Conservation (phyloP, 2,113 vertebrate genomes). For the Cacatua alba region DNA sequence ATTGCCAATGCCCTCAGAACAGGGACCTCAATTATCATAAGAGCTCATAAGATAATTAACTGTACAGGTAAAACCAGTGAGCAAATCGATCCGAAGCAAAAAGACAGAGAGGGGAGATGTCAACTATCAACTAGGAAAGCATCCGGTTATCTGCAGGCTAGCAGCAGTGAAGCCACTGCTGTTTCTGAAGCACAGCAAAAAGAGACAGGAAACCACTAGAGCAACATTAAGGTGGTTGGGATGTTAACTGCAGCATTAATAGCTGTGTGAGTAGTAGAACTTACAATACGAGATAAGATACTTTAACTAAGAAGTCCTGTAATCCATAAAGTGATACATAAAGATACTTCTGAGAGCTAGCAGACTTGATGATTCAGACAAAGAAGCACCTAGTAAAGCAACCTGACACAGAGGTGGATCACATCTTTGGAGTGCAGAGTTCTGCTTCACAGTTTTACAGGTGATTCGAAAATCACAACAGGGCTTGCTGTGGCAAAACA, state of each 20-base stretch:
- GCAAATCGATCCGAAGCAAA: constrained; percentile 14
- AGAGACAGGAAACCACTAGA: background rate
- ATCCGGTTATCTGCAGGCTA: background rate
- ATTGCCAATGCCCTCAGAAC: background rate
- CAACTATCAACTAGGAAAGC: constrained; percentile 1
- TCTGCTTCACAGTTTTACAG: background rate
- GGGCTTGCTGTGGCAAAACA: background rate
- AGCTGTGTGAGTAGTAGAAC: background rate
- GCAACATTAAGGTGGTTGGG: background rate
- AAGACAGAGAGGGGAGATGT: background rate
- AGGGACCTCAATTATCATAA: background rate
- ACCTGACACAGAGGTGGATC: background rate
- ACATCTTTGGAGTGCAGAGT: background rate
- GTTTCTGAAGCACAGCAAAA: background rate
- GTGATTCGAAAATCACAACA: background rate
- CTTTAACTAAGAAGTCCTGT: background rate
- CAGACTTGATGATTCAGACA: background rate
- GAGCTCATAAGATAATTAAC: constrained; percentile 13
- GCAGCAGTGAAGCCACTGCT: background rate
- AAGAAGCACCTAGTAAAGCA: background rate
- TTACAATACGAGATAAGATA: background rate
- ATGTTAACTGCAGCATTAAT: background rate
- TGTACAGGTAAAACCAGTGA: background rate
- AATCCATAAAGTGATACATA: background rate
- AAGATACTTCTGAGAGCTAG: background rate